Conservation (phyloP, 30 jellyfish, hydroid and myxozoan genomes). For the Aurelia sp. region DNA sequence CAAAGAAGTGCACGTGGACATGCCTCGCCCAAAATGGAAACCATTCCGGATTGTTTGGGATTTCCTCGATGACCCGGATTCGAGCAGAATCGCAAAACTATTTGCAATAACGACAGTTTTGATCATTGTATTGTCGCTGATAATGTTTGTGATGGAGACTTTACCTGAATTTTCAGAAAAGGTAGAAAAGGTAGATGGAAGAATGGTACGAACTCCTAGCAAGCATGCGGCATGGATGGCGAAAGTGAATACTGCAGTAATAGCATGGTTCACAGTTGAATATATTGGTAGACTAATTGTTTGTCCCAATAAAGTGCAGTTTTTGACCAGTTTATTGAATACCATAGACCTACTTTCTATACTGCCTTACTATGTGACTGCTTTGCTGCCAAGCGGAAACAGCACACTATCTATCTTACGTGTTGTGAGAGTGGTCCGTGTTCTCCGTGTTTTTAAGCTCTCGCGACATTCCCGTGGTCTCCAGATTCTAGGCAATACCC, state of each 20-base stretch:
- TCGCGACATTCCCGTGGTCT: slow-evolving; percentile 99
- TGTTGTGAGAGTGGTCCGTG: slow-evolving; percentile 96
- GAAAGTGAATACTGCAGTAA: slow-evolving; percentile 80
- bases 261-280: slow-evolving; percentile 90
- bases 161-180: slow-evolving; percentile 71
- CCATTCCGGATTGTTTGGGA: slow-evolving; percentile 83
- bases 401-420: slow-evolving; percentile 58
- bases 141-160: slow-evolving; percentile 91
- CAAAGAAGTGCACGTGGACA: slow-evolving; percentile 73
- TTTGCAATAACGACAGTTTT: slow-evolving; percentile 85
- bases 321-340: slow-evolving; percentile 63
- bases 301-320: slow-evolving; percentile 83
- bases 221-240: slow-evolving; percentile 85
- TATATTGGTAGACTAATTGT: slow-evolving; percentile 73
- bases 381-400: slow-evolving; percentile 53
- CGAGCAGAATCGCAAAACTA: slow-evolving; percentile 82
- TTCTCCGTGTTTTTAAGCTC: slow-evolving; percentile 90
- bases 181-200: slow-evolving; percentile 32
- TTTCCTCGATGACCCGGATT: slow-evolving; percentile 86
- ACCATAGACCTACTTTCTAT: slow-evolving; percentile 88
- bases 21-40: slow-evolving; percentile 67
- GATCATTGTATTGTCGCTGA: slow-evolving; percentile 73
- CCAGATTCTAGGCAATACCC: slow-evolving; percentile 94
- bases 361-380: slow-evolving; percentile 79
- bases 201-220: slow-evolving; percentile 38